Conservation (phyloP, 1,140 invertebrate species). For the Pissodes strobi region DNA sequence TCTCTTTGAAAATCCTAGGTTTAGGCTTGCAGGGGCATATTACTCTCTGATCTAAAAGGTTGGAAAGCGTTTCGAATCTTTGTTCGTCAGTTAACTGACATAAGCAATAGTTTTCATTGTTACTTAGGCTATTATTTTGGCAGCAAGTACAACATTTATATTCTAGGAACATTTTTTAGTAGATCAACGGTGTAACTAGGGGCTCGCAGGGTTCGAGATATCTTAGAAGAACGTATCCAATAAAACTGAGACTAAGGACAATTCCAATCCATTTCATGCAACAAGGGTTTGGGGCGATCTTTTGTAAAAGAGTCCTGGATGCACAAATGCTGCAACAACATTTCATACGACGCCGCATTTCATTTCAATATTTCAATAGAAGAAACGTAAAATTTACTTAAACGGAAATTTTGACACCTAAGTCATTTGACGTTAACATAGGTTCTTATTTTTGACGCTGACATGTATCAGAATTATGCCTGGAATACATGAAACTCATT, state of each 20-base stretch:
- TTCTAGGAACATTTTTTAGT: slow-evolving; percentile 10
- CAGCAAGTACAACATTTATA: slow-evolving; percentile 7
- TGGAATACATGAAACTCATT: no score
- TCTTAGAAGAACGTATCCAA: slow-evolving; percentile 14
- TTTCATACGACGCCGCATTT: slow-evolving; percentile 28
- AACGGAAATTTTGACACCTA: slow-evolving; percentile 22
- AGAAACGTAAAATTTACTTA: neutral
- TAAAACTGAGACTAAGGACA: slow-evolving; percentile 16
- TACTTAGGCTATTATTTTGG: neutral
- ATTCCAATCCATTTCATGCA: slow-evolving; percentile 31
- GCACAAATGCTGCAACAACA: slow-evolving; percentile 25
- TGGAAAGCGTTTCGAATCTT: neutral
- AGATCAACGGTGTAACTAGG: slow-evolving; percentile 16
- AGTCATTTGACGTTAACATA: neutral
- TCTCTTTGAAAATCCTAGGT: slow-evolving; percentile 22
- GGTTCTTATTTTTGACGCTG: no score
- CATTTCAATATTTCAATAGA: slow-evolving; percentile 6
- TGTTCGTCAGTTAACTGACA: neutral
- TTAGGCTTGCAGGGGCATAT: neutral
- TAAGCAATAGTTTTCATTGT: neutral
- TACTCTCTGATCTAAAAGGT: no score
- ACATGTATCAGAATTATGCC: no score
- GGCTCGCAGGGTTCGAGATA: slow-evolving; percentile 24
- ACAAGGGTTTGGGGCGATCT: slow-evolving; percentile 18
- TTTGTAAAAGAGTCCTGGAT: slow-evolving; percentile 10